These are phyloP conservation scores for Anolis apletophallus DNA, from an alignment of 2,797 vertebrate species.

Conservation along the genomic window DNA sequence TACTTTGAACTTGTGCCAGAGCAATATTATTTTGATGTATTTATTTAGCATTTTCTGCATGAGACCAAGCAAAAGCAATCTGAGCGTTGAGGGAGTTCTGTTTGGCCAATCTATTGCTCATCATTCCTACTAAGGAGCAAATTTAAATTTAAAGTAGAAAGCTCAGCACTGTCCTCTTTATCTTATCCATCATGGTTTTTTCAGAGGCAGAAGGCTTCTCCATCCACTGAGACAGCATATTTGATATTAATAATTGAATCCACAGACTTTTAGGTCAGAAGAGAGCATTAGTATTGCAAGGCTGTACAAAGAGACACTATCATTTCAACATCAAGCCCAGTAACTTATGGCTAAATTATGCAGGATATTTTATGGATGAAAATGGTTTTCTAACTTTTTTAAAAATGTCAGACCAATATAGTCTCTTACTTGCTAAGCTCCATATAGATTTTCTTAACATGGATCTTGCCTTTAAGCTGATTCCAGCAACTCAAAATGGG, in stretches of 20 bases:
- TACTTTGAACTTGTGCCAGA: constrained; percentile 17
- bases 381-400: not conserved
- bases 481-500: not conserved
- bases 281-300: not conserved
- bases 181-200: constrained; percentile 31
- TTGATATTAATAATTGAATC: constrained; percentile 30
- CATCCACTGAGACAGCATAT: not conserved
- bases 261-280: constrained; percentile 9
- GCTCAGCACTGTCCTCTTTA: not conserved
- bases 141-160: constrained; percentile 49
- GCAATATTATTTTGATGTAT: constrained; percentile 24
- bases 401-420: not conserved
- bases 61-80: constrained; percentile 42
- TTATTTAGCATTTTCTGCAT: constrained; percentile 42
- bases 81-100: not conserved
- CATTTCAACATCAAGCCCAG: not conserved
- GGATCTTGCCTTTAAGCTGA: not conserved
- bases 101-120: constrained; percentile 32
- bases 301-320: not conserved
- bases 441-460: not conserved
- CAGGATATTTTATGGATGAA: not conserved
- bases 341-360: constrained; percentile 2
- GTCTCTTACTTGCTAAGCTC: not conserved
- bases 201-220: not conserved
- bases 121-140: constrained; percentile 38